Conservation (phyloP, 2,113 vertebrate species). For the Corythaeola cristata region DNA sequence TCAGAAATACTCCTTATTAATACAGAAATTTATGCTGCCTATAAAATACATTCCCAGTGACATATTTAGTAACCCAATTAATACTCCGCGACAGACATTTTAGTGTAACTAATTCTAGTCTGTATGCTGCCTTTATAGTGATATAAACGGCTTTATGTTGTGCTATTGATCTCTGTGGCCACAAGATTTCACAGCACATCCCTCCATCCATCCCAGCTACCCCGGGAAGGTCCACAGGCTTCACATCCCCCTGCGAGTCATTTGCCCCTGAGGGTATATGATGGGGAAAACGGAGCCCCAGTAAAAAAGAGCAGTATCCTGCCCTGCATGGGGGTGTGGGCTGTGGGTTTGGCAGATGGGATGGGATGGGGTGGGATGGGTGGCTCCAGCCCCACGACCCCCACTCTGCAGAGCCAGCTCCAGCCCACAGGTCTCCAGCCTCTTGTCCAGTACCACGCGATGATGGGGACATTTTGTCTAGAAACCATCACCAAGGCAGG, state of each 20-base stretch:
- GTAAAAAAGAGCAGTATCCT: background rate
- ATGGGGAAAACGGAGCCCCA: background rate
- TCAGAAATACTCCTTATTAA: constrained; percentile 11
- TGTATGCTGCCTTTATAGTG: background rate
- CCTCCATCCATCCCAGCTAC: background rate
- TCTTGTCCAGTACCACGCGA: too few species aligned
- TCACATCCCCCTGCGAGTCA: background rate
- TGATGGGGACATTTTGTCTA: background rate
- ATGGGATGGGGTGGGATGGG: background rate
- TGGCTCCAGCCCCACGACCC: fast-evolving
- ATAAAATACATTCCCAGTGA: background rate
- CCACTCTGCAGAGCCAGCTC: background rate
- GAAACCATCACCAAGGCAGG: background rate
- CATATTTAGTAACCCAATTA: constrained; percentile 59
- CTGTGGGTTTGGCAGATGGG: background rate
- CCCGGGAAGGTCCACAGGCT: background rate
- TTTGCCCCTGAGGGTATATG: background rate
- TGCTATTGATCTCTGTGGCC: background rate
- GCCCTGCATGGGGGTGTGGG: fast-evolving
- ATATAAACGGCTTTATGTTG: constrained; percentile 6
- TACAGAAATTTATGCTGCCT: constrained; percentile 16
- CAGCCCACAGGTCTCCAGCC: background rate
- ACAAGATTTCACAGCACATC: background rate
- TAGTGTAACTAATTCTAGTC: constrained; percentile 44
- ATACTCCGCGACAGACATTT: background rate